A percentile compares a stretch with the other conserved stretches of the same genome.
These are phyloP conservation scores for Manis javanica DNA, from an alignment of 2,797 vertebrate genomes.

Conservation along the genomic window DNA sequence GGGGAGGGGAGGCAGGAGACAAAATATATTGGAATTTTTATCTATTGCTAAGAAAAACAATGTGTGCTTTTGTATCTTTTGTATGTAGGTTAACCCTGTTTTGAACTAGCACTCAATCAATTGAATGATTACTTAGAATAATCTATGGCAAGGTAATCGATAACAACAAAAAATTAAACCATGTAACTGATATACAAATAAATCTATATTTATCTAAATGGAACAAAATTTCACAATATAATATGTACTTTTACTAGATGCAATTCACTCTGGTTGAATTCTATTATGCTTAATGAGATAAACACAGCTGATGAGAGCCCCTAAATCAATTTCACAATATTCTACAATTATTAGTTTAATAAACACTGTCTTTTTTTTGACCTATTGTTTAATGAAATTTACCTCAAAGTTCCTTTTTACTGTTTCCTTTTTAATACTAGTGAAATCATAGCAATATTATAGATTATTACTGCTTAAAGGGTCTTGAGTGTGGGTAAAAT, in stretches of 20 bases:
- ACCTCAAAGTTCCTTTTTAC: neutral
- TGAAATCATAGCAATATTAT: neutral
- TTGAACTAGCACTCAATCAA: neutral
- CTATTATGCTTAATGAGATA: neutral
- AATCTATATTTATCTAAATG: neutral
- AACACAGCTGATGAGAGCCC: neutral
- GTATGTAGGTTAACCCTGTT: neutral
- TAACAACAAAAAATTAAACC: neutral
- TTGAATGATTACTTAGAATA: neutral
- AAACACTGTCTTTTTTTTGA: constrained; percentile 5
- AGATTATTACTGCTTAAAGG: neutral
- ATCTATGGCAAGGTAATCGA: neutral
- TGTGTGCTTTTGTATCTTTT: neutral
- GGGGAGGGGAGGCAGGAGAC: too few species aligned
- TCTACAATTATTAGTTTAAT: neutral
- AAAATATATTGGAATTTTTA: neutral
- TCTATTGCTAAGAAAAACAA: neutral
- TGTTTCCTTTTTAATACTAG: neutral
- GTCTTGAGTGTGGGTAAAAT: neutral
- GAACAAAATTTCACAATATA: neutral
- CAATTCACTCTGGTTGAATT: neutral
- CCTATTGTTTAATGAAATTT: neutral
- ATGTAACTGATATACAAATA: neutral
- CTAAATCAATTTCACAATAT: neutral
- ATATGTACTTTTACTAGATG: neutral